A percentile compares a stretch with the other conserved stretches of the same genome.
These are phyloP conservation scores for Cyclophora punctaria DNA, from an alignment of 2,888 invertebrate species.

Conservation along the genomic window DNA sequence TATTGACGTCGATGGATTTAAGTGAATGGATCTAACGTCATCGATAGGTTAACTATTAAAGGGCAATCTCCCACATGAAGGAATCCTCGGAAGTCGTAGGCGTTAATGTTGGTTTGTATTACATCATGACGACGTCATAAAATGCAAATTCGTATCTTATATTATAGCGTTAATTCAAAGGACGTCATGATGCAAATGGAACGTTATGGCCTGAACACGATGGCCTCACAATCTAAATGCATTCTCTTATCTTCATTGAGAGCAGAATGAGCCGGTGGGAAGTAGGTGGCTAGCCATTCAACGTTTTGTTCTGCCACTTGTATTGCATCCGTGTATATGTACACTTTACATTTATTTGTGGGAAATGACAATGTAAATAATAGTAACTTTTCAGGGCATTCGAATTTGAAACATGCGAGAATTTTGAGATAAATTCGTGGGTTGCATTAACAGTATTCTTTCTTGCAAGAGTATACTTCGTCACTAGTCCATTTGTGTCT, in stretches of 20 bases:
- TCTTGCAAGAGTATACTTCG: neutral
- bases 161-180: constrained; percentile 9
- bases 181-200: constrained; percentile 1
- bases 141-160: constrained; percentile 18
- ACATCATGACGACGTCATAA: constrained; percentile 38
- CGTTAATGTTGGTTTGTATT: constrained; percentile 52
- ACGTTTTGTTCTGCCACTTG: constrained; percentile 6
- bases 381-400: no score
- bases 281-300: constrained; percentile 8
- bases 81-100: constrained; percentile 42
- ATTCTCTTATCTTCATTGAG: constrained; percentile 10
- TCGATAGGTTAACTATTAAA: constrained; percentile 18
- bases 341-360: no score
- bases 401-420: no score
- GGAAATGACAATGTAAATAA: neutral
- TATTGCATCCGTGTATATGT: neutral
- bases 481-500: constrained; percentile 4
- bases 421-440: no score
- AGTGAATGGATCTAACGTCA: no score
- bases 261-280: constrained; percentile 1
- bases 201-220: constrained; percentile 20
- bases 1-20: no score
- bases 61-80: constrained; percentile 39
- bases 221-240: constrained; percentile 20
- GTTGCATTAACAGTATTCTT: no score